Conservation (phyloP, 2,888 invertebrate genomes). For the Himalopsyche anomala region DNA sequence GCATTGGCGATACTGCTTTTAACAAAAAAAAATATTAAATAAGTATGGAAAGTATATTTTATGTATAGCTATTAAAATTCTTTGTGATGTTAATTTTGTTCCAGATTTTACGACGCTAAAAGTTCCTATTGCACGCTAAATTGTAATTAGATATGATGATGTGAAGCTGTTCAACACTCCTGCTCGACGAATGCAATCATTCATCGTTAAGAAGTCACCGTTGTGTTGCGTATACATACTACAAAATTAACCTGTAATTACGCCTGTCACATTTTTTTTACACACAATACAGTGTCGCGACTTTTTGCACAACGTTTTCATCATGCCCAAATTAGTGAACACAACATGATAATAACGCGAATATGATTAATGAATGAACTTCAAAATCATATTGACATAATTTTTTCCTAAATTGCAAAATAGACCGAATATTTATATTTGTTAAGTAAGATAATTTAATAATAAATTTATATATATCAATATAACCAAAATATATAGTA, state of each 20-base stretch:
- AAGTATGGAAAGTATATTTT: no score
- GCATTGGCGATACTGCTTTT: no score
- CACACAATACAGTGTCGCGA: neutral
- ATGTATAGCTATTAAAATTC: no score
- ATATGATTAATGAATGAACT: neutral
- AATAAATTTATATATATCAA: no score
- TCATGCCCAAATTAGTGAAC: neutral
- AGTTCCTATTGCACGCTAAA: neutral
- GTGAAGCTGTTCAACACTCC: slow-evolving; percentile 1
- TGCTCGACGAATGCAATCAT: neutral
- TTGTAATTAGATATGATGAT: slow-evolving; percentile 1
- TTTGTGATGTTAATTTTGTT: neutral
- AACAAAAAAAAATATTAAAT: no score
- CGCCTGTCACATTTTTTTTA: neutral
- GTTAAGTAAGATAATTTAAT: no score
- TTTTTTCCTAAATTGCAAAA: no score
- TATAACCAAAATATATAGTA: no score
- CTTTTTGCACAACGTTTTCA: neutral
- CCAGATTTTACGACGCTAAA: neutral
- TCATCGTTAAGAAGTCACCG: slow-evolving; percentile 19
- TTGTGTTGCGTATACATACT: neutral
- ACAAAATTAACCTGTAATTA: slow-evolving; percentile 6
- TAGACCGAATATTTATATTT: no score
- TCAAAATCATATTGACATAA: neutral
- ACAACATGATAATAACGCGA: neutral